phyloP scores from a whole-genome alignment of 2,888 invertebrate species.

The Thymelicus sylvestris region DNA sequence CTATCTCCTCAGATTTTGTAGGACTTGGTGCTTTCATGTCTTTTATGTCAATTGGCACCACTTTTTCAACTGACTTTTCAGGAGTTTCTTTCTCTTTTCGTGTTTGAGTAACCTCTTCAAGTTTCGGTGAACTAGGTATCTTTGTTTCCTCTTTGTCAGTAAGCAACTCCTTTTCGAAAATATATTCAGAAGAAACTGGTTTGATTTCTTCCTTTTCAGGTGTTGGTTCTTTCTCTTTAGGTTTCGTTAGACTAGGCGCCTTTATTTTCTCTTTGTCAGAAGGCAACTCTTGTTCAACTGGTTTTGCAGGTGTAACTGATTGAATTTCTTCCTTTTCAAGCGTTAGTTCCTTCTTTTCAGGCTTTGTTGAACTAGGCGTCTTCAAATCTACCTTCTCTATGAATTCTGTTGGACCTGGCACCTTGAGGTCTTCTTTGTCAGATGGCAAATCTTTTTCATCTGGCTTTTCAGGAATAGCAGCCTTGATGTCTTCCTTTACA shows the following conservation, averaged over 20 bases:
- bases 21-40: background rate
- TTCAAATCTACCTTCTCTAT: background rate
- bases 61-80: slow-evolving; percentile 20
- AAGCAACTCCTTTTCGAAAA: background rate
- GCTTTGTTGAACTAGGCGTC: background rate
- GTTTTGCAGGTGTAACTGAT: background rate
- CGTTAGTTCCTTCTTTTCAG: background rate
- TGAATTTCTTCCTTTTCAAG: background rate
- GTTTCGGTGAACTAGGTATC: background rate
- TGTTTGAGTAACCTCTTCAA: too few relatives aligned
- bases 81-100: background rate
- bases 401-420: too few relatives aligned
- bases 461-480: background rate
- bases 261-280: slow-evolving; percentile 4
- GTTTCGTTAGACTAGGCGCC: too few relatives aligned
- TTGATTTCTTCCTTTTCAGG: slow-evolving; percentile 1
- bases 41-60: background rate
- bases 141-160: background rate
- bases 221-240: too few relatives aligned
- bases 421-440: background rate
- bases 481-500: too few relatives aligned
- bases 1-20: background rate
- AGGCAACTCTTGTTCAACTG: background rate
- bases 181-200: background rate
- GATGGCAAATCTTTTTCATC: slow-evolving; percentile 15